phyloP scores from a whole-genome alignment of 92 coral and sea anemone genomes.

The Epizoanthus fatuus region DNA sequence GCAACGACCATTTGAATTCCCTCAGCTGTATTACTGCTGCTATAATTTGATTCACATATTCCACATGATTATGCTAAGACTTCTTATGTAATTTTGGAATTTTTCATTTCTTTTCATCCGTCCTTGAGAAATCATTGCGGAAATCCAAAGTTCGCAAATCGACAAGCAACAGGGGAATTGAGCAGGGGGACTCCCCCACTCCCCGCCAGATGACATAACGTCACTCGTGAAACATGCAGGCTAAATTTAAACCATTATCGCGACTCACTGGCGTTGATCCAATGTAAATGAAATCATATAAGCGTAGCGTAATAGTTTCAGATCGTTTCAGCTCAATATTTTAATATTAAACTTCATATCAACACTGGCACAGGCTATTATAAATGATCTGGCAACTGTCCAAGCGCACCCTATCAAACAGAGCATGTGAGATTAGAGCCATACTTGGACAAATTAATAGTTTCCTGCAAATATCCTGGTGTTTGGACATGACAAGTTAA shows the following conservation, averaged over 20 bases:
- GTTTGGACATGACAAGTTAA: too few species aligned
- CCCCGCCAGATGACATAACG: neutral
- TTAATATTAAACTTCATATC: neutral
- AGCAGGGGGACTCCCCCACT: conserved; percentile 29
- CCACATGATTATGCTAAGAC: neutral
- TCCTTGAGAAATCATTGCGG: neutral
- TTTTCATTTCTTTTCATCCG: neutral
- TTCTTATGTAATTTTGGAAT: neutral
- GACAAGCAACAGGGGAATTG: neutral
- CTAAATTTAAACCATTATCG: neutral
- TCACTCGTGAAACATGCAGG: neutral
- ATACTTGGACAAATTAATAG: neutral
- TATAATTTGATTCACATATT: neutral
- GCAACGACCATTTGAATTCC: conserved; percentile 13
- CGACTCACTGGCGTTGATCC: conserved; percentile 1
- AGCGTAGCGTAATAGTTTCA: conserved; percentile 20
- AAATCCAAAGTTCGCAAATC: neutral
- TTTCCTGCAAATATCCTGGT: too few species aligned
- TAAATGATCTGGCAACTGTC: conserved; percentile 4
- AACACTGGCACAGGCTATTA: too few species aligned
- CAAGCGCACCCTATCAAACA: neutral
- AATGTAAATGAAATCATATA: neutral
- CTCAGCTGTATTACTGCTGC: neutral
- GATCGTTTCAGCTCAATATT: conserved; percentile 34
- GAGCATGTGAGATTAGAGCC: neutral